These are phyloP conservation scores for Drosophila meridiana DNA, from an alignment of 2,888 invertebrate species.

Conservation along the genomic window DNA sequence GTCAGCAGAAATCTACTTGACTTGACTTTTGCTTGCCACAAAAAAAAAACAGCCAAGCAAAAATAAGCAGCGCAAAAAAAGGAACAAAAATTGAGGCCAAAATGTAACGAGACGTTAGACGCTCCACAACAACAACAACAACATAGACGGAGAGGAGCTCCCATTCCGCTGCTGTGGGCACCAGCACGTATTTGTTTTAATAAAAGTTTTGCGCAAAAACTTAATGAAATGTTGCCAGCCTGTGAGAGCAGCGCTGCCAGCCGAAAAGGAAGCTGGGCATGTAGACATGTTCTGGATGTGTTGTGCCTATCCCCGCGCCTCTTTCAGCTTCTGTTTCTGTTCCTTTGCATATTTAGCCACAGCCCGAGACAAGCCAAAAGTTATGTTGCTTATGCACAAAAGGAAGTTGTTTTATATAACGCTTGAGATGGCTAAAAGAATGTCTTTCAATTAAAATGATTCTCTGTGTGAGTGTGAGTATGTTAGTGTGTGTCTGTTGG, in stretches of 20 bases:
- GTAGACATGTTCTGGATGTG: slow-evolving; percentile 29
- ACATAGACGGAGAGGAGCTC: background rate
- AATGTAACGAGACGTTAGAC: slow-evolving; percentile 72
- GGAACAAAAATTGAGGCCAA: slow-evolving; percentile 64
- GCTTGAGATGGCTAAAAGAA: slow-evolving; percentile 70
- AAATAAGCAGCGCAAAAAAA: slow-evolving; percentile 8
- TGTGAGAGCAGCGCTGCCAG: slow-evolving; percentile 25
- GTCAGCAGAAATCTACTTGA: slow-evolving; percentile 77
- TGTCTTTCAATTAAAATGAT: slow-evolving; percentile 74
- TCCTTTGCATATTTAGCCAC: slow-evolving; percentile 62
- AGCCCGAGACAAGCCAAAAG: slow-evolving; percentile 58
- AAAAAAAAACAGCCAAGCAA: slow-evolving; percentile 21
- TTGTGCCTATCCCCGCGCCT: slow-evolving; percentile 42
- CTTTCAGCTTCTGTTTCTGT: slow-evolving; percentile 32
- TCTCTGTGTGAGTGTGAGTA: slow-evolving; percentile 6
- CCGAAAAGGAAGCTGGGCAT: slow-evolving; percentile 18
- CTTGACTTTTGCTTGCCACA: slow-evolving; percentile 79
- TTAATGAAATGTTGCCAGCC: slow-evolving; percentile 78
- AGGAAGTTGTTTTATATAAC: slow-evolving; percentile 78
- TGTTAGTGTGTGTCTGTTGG: background rate
- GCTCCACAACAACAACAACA: slow-evolving; percentile 9
- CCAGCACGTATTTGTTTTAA: slow-evolving; percentile 80
- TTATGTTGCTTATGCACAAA: slow-evolving; percentile 64
- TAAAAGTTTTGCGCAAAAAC: slow-evolving; percentile 80
- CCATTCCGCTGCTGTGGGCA: slow-evolving; percentile 46